A percentile compares a stretch with the other conserved stretches of the same genome.
These are phyloP conservation scores for Calameuta idolon DNA, from an alignment of 2,888 invertebrate species.

Conservation along the genomic window DNA sequence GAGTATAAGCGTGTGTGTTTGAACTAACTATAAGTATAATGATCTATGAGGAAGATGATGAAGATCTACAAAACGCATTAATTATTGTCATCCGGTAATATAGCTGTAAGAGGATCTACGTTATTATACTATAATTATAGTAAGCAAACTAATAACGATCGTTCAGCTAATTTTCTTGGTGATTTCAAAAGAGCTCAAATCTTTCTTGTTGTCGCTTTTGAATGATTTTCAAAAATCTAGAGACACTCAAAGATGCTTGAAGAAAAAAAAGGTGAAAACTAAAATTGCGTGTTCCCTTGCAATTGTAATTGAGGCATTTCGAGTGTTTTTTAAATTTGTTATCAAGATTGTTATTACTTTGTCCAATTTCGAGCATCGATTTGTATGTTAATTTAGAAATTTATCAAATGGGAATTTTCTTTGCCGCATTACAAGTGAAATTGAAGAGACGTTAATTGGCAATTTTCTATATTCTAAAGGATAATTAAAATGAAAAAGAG, in stretches of 20 bases:
- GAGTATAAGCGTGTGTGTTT: background rate
- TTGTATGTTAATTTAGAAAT: background rate
- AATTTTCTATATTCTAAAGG: slow-evolving; percentile 45
- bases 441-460: slow-evolving; percentile 20
- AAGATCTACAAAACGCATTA: slow-evolving; percentile 15
- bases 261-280: background rate
- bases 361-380: background rate
- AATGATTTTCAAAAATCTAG: background rate
- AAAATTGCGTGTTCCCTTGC: background rate
- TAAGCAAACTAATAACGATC: background rate
- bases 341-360: background rate
- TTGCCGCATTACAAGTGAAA: background rate
- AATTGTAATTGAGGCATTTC: background rate
- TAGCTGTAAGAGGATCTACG: slow-evolving; percentile 13
- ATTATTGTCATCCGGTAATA: slow-evolving; percentile 19
- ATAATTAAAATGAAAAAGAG: slow-evolving; percentile 26
- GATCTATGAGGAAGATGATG: background rate
- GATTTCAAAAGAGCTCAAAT: background rate
- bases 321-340: background rate
- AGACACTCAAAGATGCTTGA: background rate
- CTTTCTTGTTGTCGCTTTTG: background rate
- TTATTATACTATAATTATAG: background rate
- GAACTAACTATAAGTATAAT: background rate
- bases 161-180: background rate
- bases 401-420: too few species aligned